Evolutionary conservation across 2,888 invertebrate species (phyloP).

Genomic region (Noctua fimbriata): DNA sequence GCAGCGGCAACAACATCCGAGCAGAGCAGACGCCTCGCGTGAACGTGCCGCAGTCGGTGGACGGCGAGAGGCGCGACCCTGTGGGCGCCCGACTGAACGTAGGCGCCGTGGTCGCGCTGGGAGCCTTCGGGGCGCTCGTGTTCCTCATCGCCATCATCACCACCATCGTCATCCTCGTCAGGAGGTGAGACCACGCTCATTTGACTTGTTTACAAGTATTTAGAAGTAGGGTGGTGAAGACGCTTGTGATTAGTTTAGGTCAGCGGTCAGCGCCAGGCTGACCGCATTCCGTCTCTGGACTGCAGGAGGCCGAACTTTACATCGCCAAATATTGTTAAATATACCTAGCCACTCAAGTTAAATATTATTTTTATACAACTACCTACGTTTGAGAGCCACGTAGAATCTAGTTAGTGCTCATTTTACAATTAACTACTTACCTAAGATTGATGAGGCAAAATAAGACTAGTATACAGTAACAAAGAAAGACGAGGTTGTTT

Average conservation of each 20-base stretch:
- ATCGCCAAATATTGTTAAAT: neutral
- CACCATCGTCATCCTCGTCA: constrained; percentile 95
- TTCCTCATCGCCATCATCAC: constrained; percentile 97
- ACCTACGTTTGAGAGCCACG: neutral
- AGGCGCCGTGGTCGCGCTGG: constrained; percentile 96
- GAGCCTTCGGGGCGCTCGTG: constrained; percentile 97
- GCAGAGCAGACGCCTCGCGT: constrained; percentile 92
- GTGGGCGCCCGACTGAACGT: constrained; percentile 94
- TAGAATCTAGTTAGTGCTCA: neutral
- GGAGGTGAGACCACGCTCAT: constrained; percentile 92
- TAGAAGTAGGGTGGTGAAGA: constrained; percentile 43
- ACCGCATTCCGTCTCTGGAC: no score
- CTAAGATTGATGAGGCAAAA: neutral
- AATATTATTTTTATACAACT: neutral
- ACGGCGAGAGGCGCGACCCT: constrained; percentile 90
- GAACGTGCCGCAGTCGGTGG: constrained; percentile 92
- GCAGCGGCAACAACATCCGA: constrained; percentile 90
- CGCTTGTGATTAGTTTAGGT: constrained; percentile 21
- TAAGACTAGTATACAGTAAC: neutral
- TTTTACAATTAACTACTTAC: neutral
- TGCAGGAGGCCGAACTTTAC: neutral
- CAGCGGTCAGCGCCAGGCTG: neutral
- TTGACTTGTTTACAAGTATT: constrained; percentile 57
- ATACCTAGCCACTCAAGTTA: neutral
- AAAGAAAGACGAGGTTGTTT: neutral